phyloP scores from a whole-genome alignment of 2,797 vertebrate species.

The Nyctalus aviator region DNA sequence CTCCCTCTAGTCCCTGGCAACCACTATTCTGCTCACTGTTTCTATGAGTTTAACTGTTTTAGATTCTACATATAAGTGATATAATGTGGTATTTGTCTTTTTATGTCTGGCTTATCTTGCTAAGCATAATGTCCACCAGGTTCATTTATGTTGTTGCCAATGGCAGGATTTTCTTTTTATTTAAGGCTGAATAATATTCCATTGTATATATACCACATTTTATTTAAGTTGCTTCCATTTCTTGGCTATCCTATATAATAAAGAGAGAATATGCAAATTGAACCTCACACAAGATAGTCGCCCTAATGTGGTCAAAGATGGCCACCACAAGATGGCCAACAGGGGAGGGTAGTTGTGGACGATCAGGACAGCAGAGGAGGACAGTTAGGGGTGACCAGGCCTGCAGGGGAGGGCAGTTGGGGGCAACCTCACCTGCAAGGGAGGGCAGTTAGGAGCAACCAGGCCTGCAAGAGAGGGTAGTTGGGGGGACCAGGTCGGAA shows the following conservation, averaged over 20 bases:
- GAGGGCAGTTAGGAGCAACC: too few relatives aligned
- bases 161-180: background rate
- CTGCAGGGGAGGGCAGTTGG: too few relatives aligned
- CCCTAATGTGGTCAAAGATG: too few relatives aligned
- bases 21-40: background rate
- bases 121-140: background rate
- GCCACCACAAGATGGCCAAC: too few relatives aligned
- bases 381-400: too few relatives aligned
- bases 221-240: background rate
- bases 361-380: too few relatives aligned
- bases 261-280: too few relatives aligned
- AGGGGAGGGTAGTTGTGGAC: too few relatives aligned
- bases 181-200: constrained; percentile 1
- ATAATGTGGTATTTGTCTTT: background rate
- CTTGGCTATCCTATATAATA: background rate
- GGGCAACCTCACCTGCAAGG: too few relatives aligned
- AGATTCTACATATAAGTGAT: background rate
- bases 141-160: background rate
- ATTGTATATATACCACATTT: background rate
- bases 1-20: background rate
- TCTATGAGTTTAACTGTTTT: background rate
- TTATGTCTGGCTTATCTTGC: background rate
- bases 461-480: too few relatives aligned
- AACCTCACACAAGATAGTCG: too few relatives aligned
- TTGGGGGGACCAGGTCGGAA: too few relatives aligned